Evolutionary conservation across 2,113 vertebrate genomes (phyloP).

Genomic region (Corythoichthys intestinalis): DNA sequence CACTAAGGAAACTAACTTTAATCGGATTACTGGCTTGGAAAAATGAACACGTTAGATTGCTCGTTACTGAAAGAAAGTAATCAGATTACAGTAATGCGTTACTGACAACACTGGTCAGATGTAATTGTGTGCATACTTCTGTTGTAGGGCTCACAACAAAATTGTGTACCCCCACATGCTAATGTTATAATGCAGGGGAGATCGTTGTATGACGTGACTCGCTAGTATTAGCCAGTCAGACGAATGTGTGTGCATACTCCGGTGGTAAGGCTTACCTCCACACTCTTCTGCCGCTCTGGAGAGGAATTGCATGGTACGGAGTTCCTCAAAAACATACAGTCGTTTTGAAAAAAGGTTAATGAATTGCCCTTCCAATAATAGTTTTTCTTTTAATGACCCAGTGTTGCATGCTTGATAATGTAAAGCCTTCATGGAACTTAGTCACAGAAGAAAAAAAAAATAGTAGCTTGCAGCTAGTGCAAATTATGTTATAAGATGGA

Average conservation of each 20-base stretch:
- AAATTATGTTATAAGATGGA: conserved; percentile 83
- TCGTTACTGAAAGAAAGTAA: too few species aligned
- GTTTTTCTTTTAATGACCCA: conserved; percentile 7
- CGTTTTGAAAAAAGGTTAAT: conserved; percentile 15
- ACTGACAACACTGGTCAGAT: too few species aligned
- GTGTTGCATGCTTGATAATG: conserved; percentile 23
- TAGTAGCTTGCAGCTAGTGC: conserved; percentile 40
- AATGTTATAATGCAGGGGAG: too few species aligned
- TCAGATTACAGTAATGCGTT: too few species aligned
- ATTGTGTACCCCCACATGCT: too few species aligned
- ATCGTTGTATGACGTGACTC: too few species aligned
- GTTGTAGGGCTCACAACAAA: not conserved
- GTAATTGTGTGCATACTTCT: not conserved
- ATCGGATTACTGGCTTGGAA: too few species aligned
- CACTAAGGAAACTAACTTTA: too few species aligned
- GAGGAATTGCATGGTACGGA: not conserved
- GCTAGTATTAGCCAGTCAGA: too few species aligned
- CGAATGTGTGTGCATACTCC: too few species aligned
- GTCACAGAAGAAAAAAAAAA: conserved; percentile 29
- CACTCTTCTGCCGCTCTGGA: not conserved
- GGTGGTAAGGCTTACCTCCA: not conserved
- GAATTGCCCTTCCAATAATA: conserved; percentile 40
- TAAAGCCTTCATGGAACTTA: conserved; percentile 11
- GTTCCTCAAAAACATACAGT: not conserved
- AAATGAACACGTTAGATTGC: too few species aligned